phyloP scores from a whole-genome alignment of 64 coral and sea anemone species.

The Actinia tenebrosa region DNA sequence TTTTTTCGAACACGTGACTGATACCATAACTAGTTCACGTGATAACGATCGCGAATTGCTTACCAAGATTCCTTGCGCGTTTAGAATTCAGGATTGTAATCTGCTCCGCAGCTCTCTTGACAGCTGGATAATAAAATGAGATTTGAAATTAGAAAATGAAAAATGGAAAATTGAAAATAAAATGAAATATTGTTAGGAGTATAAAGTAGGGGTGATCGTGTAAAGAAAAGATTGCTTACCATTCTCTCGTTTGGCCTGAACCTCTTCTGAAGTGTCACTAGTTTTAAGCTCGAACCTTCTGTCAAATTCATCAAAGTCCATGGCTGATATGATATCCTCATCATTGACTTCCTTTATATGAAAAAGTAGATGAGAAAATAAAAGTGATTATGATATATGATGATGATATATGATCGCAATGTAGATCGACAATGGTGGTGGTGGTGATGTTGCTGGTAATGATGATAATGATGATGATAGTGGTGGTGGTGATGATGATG shows the following conservation, averaged over 20 bases:
- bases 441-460: too few species aligned
- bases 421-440: too few species aligned
- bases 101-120: constrained; percentile 81
- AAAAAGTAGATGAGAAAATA: not conserved
- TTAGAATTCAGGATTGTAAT: constrained; percentile 88
- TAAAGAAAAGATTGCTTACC: constrained; percentile 25
- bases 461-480: too few species aligned
- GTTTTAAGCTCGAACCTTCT: constrained; percentile 74
- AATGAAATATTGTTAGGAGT: not conserved
- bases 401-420: not conserved
- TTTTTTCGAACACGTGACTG: not conserved
- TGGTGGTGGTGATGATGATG: too few species aligned
- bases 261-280: constrained; percentile 53
- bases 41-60: constrained; percentile 19
- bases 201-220: not conserved
- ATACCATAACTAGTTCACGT: not conserved
- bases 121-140: constrained; percentile 32
- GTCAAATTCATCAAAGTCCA: constrained; percentile 92
- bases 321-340: constrained; percentile 59
- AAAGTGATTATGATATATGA: not conserved
- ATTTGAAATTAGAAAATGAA: not conserved
- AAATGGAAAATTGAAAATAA: not conserved
- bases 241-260: constrained; percentile 63
- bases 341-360: constrained; percentile 61
- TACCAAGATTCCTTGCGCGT: constrained; percentile 93